Base-by-base conservation (phyloP, 2,888 invertebrate genomes). In the Drosophila putrida region DNA sequence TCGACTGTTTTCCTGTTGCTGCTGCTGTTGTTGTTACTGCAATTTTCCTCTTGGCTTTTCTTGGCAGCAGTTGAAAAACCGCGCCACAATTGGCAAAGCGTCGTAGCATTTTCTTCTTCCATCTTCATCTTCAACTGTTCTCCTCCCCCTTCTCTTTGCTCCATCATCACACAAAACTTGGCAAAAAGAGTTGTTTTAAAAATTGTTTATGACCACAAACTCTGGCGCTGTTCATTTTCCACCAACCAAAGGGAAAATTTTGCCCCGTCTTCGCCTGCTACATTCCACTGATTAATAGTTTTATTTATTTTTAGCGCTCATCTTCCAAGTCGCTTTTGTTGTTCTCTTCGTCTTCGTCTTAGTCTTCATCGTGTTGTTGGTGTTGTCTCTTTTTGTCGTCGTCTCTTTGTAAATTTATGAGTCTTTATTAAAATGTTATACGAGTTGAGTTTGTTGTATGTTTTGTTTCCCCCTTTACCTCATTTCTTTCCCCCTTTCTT, bases 281-380 rank as follows among this genome's bases (percentile, higher is more conserved):
- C 68, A 75, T 78, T 82, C 62, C 73, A 78, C 85, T 88, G 87
- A 88, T 87, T 87, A 87, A 87, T 90, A 89, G 87, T 90, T 88
- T 90, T 89, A 90, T 89, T 88, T 88, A 90, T 90, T 89, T 88
- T 90, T 89, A 89, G 90, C 89, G 87, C 88, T 89, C 88, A 85
- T 88, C 89, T 88, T 89, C 57, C 83, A 75, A 85, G 86, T 73
- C 67, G 71, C 69, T 87, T 67, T 78, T 87, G 67, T 84, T 70
- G 67, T 68, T 51, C 49, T 50, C 47, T 20, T 62, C 46, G 27
- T 49, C 62, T 47, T 11, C 39, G 20, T 20, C 38, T 33, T 54
- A 47, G 13, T 41, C 64, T 55, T 58, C 28, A 33, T 50, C 28
- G 55, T 46, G 4, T 28, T 50, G 33, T 28, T 51, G 8, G 46